Evolutionary conservation across 2,113 vertebrate species (phyloP).

Genomic region (Pterophyllum scalare): DNA sequence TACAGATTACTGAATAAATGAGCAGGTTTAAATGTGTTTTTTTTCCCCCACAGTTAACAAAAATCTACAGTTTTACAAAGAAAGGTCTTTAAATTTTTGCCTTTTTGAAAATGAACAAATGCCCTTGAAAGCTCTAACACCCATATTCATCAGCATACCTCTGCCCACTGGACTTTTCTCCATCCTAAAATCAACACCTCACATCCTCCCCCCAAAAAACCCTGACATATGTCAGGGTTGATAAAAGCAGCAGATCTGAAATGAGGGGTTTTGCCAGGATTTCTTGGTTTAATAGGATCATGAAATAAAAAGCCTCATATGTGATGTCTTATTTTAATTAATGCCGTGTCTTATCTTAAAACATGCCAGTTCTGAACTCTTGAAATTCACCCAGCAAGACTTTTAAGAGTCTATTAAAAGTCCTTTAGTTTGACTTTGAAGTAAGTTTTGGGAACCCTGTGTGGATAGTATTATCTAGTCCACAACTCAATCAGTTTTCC

Average conservation of each 20-base stretch:
- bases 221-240: constrained; percentile 4
- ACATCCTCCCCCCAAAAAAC: not conserved
- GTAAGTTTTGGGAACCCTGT: constrained; percentile 7
- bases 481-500: constrained; percentile 52
- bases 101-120: constrained; percentile 47
- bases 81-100: constrained; percentile 32
- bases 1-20: not conserved
- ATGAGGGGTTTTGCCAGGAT: constrained; percentile 29
- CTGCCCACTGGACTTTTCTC: constrained; percentile 1
- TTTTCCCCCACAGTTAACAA: constrained; percentile 36
- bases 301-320: not conserved
- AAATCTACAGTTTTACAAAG: constrained; percentile 36
- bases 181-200: constrained; percentile 34
- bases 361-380: not conserved
- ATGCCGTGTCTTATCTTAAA: constrained; percentile 24
- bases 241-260: constrained; percentile 12
- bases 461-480: constrained; percentile 1
- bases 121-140: constrained; percentile 47
- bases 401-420: constrained; percentile 32
- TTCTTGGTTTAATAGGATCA: constrained; percentile 11
- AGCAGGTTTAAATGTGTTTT: constrained; percentile 15
- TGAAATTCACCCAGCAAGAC: constrained; percentile 13
- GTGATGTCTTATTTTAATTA: constrained; percentile 26
- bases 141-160: constrained; percentile 25
- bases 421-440: constrained; percentile 44